phyloP scores from a whole-genome alignment of 2,113 vertebrate genomes.

The Heliornis fulica region DNA sequence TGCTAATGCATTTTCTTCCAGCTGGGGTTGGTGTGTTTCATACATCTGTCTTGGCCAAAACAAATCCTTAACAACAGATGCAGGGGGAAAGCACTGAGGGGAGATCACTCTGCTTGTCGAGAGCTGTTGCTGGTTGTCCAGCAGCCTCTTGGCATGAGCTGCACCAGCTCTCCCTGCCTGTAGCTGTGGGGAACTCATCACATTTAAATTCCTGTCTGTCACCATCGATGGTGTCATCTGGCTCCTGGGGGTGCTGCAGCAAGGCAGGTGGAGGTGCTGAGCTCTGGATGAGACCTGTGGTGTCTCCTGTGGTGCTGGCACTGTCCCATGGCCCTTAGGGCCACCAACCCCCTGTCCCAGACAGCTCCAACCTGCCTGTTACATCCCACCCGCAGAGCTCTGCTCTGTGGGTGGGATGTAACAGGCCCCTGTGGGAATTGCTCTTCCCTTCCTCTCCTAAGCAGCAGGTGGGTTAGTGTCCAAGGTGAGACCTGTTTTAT shows the following conservation, averaged over 20 bases:
- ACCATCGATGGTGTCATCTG: neutral
- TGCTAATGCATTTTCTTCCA: neutral
- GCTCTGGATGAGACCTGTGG: accelerated
- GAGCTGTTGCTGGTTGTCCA: neutral
- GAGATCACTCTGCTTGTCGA: neutral
- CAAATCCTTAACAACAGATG: neutral
- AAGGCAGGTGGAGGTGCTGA: neutral
- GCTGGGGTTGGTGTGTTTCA: neutral
- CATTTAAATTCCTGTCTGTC: neutral
- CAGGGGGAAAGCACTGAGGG: neutral
- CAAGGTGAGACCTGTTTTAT: neutral
- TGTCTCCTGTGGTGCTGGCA: neutral
- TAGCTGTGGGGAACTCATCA: neutral
- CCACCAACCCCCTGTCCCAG: neutral
- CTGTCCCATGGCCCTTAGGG: neutral
- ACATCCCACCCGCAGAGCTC: too few relatives aligned
- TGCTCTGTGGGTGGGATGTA: too few relatives aligned
- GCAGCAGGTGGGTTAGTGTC: neutral
- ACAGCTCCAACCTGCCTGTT: neutral
- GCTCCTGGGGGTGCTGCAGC: accelerated
- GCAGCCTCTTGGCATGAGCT: neutral
- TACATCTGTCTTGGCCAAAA: neutral
- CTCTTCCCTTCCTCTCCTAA: neutral
- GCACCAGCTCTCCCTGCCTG: neutral
- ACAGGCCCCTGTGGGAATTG: neutral